Evolutionary conservation across 2,797 vertebrate species (phyloP), one percentile per base, ranked within the genome.

Genomic region (Saxicola maurus): DNA sequence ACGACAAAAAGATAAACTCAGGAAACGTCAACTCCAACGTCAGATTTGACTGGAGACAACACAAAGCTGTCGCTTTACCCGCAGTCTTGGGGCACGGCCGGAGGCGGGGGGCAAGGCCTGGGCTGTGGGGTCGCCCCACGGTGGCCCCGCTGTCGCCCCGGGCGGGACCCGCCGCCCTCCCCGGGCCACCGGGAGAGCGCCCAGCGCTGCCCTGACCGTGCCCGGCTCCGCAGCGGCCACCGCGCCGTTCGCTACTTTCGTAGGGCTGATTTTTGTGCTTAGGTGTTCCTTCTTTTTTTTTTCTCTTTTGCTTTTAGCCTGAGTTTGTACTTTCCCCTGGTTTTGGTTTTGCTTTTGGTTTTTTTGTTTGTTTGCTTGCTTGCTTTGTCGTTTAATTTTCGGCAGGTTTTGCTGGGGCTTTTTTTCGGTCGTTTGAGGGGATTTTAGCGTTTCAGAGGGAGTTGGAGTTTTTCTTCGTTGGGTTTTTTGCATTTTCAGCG

Each of bases 1-100:
- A 96, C 91, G 84, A 73, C 84, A 93, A 56, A 85, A 84, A 88
- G 89, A 93, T 90, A 90, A 92, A 90, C 91, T 79, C 82, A 84
- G 92, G 82, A 91, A 96, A 91, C 90, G 79, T 89, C 82, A 57
- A 37, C 48, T 72, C 74, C 92, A 88, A 43, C 68, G 67, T 92
- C 87, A 76, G 86, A 80, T 78, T 94, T 84, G 19, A 59, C 69
- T 31, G 92, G 81, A 93, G 86, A 89, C 83, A 17, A 31, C 67
- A 71, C 87, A 62, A 69, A 82, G 82, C 91, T 92, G 89, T n/a
- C 75, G 45, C 75, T 87, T 52, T 35, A 21, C 21, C 81, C 69
- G 35, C 86, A 20, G 89, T 89, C 86, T 83, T 66, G 74, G 74
- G 71, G 24, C 46, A 82, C 31, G 5, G n/a, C 21, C 13, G 51